Base-by-base conservation (phyloP, 2,113 vertebrate species). In the Ptychochromis oligacanthus region DNA sequence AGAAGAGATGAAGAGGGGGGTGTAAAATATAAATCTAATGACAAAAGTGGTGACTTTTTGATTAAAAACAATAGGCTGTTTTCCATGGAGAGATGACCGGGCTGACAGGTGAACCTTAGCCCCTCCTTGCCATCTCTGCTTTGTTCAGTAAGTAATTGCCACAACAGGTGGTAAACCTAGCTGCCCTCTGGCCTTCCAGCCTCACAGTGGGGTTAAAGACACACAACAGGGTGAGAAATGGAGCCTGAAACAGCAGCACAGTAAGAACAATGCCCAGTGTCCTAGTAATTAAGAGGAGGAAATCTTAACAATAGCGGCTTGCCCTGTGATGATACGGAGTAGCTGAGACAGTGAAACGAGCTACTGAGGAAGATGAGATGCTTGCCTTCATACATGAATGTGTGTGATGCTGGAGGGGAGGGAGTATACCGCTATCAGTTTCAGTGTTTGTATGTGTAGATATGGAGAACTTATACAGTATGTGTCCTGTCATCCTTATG, bases 121-220 rank as follows among this genome's bases (percentile, higher is more conserved):
- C 60, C 40, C 77, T 56, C 59, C 83, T 65, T 56, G 24, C 26
- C 18, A 18, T 34, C 18, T 24, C 8, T 22, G 64, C 89, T 93
- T 93, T 92, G 92, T 93, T 93, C 55, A 77, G 89, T 81, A 79
- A 82, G 88, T 92, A 93, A 92, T 95, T 93, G 87, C 84, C 88
- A 74, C 91, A 93, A 94, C 94, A 95, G 94, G 93, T 95, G 95
- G 93, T 88, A 87, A 86, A 90, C 87, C 92, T 88, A 81, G 77
- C 79, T 76, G 67, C 36, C 89, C 90, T 77, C 77, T 64, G 75
- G 87, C 92, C 74, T 78, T 82, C n/a, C n/a, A 65, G 14, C 61
- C 67, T 85, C 81, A 85, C 34, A 62, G 40, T 62, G 55, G 79
- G 77, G 38, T 80, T 82, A 84, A 89, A 84, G 75, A 78, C 77